phyloP scores from a whole-genome alignment of 2,888 invertebrate genomes.

The Drosophila neotestacea region DNA sequence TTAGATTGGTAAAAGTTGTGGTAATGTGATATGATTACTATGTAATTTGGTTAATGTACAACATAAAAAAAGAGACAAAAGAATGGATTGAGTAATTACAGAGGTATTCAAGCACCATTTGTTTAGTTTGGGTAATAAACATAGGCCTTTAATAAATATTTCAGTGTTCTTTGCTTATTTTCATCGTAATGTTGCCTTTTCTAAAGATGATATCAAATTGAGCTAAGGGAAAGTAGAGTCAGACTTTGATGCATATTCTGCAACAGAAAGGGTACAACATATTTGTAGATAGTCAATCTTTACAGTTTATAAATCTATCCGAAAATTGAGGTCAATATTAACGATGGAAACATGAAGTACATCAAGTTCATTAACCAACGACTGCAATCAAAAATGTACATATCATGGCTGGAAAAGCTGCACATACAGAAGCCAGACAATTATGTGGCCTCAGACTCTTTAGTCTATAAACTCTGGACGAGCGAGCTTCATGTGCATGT shows the following conservation, averaged over 20 bases:
- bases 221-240: not conserved
- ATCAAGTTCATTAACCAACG: constrained; percentile 73
- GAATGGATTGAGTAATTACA: too few relatives aligned
- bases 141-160: not conserved
- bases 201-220: not conserved
- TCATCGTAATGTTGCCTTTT: not conserved
- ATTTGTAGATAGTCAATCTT: not conserved
- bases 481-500: constrained; percentile 37
- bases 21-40: constrained; percentile 10
- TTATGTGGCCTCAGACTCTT: constrained; percentile 40
- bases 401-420: constrained; percentile 48
- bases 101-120: too few relatives aligned
- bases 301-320: constrained; percentile 28
- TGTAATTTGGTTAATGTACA: not conserved
- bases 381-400: constrained; percentile 56
- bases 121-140: too few relatives aligned
- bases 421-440: constrained; percentile 51
- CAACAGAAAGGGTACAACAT: not conserved
- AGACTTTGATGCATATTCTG: too few relatives aligned
- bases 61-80: too few relatives aligned
- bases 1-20: too few relatives aligned
- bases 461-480: constrained; percentile 12
- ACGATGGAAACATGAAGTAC: constrained; percentile 17
- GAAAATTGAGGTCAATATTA: constrained; percentile 33
- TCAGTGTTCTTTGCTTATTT: not conserved